Evolutionary conservation across 37 sponge, comb jelly and placozoan genomes (phyloP).

Genomic region (Mnemiopsis leidyi): DNA sequence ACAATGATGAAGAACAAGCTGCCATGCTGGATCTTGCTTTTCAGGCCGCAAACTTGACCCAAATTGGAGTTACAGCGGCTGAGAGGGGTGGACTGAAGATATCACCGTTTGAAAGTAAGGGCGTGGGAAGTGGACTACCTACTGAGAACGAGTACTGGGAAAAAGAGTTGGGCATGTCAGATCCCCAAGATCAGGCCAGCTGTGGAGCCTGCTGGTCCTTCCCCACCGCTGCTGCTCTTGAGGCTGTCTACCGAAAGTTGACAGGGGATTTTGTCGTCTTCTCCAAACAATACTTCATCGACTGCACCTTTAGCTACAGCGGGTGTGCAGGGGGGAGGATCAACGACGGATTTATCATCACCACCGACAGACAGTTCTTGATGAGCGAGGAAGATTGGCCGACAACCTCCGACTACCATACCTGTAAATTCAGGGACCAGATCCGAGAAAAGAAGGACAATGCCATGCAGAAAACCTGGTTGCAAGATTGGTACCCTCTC

Average conservation of each 20-base stretch:
- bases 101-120: too few relatives aligned
- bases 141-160: slow-evolving; percentile 29
- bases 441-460: not conserved
- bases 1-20: slow-evolving; percentile 12
- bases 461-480: slow-evolving; percentile 10
- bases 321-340: slow-evolving; percentile 28
- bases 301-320: not conserved
- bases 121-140: not conserved
- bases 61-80: not conserved
- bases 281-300: slow-evolving; percentile 36
- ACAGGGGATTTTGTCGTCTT: slow-evolving; percentile 29
- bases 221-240: not conserved
- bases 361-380: not conserved
- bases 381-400: slow-evolving; percentile 32
- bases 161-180: not conserved
- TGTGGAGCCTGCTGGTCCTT: slow-evolving; percentile 61
- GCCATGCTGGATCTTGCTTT: not conserved
- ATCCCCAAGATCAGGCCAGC: slow-evolving; percentile 6
- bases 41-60: not conserved
- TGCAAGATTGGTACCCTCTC: not conserved
- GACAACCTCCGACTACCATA: not conserved
- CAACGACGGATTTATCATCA: not conserved
- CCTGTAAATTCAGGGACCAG: not conserved
- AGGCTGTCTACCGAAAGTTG: not conserved
- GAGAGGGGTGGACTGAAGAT: not conserved